These are phyloP conservation scores for Cebidichthys violaceus DNA, from an alignment of 2,113 vertebrate genomes.

Conservation along the genomic window DNA sequence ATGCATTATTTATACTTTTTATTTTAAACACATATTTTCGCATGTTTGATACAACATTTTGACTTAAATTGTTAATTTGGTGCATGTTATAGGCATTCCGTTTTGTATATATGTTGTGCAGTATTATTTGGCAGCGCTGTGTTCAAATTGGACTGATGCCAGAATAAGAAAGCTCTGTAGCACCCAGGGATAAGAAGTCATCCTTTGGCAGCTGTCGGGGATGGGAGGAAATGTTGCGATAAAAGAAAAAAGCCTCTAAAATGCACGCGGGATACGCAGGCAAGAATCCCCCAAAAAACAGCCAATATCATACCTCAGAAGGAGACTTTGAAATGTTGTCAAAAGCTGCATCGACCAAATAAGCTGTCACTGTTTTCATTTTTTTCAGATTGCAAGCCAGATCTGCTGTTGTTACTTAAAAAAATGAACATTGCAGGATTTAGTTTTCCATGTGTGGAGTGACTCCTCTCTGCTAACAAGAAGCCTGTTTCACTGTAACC, in stretches of 20 bases:
- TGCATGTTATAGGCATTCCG: neutral
- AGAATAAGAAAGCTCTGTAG: constrained; percentile 30
- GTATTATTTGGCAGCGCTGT: constrained; percentile 4
- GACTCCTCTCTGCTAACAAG: constrained; percentile 45
- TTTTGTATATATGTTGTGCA: neutral
- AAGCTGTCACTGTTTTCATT: constrained; percentile 5
- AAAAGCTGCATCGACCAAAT: neutral
- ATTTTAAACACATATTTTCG: neutral
- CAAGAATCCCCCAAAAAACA: constrained; percentile 41
- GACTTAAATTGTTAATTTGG: neutral
- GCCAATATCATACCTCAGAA: constrained; percentile 29
- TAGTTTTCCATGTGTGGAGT: constrained; percentile 30
- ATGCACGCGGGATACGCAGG: neutral
- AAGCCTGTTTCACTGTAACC: constrained; percentile 45
- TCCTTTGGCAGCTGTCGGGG: constrained; percentile 45
- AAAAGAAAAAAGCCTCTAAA: constrained; percentile 44
- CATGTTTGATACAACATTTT: neutral
- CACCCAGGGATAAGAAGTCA: constrained; percentile 35
- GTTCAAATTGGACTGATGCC: constrained; percentile 25
- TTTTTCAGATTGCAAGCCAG: neutral
- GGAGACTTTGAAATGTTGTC: constrained; percentile 13
- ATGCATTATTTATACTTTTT: neutral
- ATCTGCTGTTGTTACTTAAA: constrained; percentile 1
- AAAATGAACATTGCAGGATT: neutral
- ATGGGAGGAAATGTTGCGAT: constrained; percentile 39